These are phyloP conservation scores for Hippocampus abdominalis DNA, from an alignment of 2,113 vertebrate genomes.

Conservation along the genomic window DNA sequence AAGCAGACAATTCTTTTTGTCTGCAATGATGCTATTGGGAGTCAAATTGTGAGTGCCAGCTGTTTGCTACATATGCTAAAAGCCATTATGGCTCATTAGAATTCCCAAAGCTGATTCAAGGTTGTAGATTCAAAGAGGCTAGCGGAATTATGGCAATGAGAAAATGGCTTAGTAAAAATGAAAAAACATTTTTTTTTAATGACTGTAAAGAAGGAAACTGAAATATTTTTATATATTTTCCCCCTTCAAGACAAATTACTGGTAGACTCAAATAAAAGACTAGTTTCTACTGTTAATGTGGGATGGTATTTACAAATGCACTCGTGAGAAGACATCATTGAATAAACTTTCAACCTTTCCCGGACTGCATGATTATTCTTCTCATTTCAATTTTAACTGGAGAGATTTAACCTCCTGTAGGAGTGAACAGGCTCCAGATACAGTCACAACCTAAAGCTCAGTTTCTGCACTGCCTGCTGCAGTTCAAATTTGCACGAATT, in stretches of 20 bases:
- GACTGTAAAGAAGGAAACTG: conserved; percentile 15
- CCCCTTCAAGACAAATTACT: conserved; percentile 13
- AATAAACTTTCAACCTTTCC: conserved; percentile 15
- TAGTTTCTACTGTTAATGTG: conserved; percentile 6
- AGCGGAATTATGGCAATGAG: conserved; percentile 47
- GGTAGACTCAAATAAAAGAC: conserved; percentile 10
- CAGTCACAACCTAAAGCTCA: background rate
- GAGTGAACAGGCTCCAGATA: conserved; percentile 2
- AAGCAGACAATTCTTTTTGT: conserved; percentile 30
- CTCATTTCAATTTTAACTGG: conserved; percentile 6
- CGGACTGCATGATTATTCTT: background rate
- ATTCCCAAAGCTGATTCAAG: conserved; percentile 48
- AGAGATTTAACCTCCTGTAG: background rate
- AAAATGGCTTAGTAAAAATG: conserved; percentile 33
- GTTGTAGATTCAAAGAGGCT: conserved; percentile 50
- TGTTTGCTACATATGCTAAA: conserved; percentile 63
- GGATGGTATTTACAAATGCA: conserved; percentile 29
- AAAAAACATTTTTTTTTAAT: conserved; percentile 2
- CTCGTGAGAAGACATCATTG: background rate
- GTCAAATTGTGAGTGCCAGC: conserved; percentile 42
- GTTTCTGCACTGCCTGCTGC: conserved; percentile 8
- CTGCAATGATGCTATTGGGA: conserved; percentile 41
- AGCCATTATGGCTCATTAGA: conserved; percentile 60
- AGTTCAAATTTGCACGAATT: background rate
- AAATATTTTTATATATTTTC: conserved; percentile 8